These are phyloP conservation scores for Halichoerus grypus DNA, from an alignment of 2,113 vertebrate species.

Conservation along the genomic window DNA sequence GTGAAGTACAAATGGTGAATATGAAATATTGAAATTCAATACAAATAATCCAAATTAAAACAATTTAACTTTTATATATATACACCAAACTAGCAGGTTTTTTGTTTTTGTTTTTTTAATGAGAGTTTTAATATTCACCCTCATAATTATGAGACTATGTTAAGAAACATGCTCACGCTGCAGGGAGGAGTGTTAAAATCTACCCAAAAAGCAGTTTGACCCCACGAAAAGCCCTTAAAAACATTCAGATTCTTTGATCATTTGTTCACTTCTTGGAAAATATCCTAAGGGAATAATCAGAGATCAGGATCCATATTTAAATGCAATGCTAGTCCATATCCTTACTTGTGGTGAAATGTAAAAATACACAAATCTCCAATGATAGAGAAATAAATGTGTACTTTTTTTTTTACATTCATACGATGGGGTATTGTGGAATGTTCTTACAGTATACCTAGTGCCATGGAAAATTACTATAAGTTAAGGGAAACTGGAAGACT, in stretches of 20 bases:
- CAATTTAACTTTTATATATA: not conserved
- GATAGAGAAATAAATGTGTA: not conserved
- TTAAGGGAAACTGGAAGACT: not conserved
- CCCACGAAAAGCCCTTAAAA: not conserved
- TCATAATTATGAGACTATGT: not conserved
- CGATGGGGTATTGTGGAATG: not conserved
- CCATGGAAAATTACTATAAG: not conserved
- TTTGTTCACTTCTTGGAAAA: not conserved
- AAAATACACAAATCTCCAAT: not conserved
- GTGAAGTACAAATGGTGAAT: not conserved
- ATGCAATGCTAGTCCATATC: not conserved
- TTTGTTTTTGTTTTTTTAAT: not conserved
- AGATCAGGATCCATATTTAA: not conserved
- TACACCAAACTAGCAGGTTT: not conserved
- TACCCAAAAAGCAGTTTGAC: not conserved
- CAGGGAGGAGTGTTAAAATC: not conserved
- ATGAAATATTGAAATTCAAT: not conserved
- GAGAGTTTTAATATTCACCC: not conserved
- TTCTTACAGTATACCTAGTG: not conserved
- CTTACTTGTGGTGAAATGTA: conserved; percentile 27
- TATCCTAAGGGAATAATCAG: not conserved
- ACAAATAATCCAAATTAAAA: conserved; percentile 3
- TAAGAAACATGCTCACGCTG: not conserved
- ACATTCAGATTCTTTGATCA: not conserved
- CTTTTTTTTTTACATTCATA: not conserved